Evolutionary conservation across 2,888 invertebrate genomes (phyloP).

Genomic region (Acleris holmiana): DNA sequence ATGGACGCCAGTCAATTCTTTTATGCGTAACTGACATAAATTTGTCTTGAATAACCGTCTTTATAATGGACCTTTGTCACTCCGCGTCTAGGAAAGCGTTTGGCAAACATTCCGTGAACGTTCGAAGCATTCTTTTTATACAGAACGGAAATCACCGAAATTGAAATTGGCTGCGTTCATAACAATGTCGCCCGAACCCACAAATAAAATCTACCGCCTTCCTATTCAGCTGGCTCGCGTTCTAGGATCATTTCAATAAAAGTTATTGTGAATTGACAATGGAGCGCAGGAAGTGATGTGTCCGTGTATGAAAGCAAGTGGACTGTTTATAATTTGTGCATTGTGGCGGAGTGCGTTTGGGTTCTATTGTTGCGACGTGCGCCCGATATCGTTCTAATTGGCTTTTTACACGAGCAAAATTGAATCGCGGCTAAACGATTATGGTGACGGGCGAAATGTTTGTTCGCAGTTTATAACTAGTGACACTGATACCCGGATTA

Average conservation of each 20-base stretch:
- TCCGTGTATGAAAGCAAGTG: conserved; percentile 78
- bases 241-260: conserved; percentile 81
- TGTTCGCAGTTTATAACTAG: conserved; percentile 41
- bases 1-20: conserved; percentile 51
- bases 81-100: conserved; percentile 56
- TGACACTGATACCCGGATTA: conserved; percentile 43
- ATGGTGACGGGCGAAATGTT: conserved; percentile 42
- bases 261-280: conserved; percentile 82
- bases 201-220: conserved; percentile 67
- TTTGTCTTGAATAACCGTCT: conserved; percentile 55
- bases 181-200: conserved; percentile 73
- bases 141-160: conserved; percentile 74
- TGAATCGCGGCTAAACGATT: conserved; percentile 49
- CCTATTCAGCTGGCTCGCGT: conserved; percentile 70
- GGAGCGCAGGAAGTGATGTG: conserved; percentile 79
- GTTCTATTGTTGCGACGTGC: conserved; percentile 64
- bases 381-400: conserved; percentile 72
- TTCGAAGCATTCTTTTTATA: conserved; percentile 67
- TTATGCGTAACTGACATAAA: conserved; percentile 61
- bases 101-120: conserved; percentile 62
- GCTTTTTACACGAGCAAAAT: conserved; percentile 62
- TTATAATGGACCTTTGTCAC: conserved; percentile 50
- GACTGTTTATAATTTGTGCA: conserved; percentile 83
- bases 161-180: conserved; percentile 68
- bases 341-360: conserved; percentile 76